Evolutionary conservation across 2,113 vertebrate species (phyloP).

Genomic region (Vicugna pacos): DNA sequence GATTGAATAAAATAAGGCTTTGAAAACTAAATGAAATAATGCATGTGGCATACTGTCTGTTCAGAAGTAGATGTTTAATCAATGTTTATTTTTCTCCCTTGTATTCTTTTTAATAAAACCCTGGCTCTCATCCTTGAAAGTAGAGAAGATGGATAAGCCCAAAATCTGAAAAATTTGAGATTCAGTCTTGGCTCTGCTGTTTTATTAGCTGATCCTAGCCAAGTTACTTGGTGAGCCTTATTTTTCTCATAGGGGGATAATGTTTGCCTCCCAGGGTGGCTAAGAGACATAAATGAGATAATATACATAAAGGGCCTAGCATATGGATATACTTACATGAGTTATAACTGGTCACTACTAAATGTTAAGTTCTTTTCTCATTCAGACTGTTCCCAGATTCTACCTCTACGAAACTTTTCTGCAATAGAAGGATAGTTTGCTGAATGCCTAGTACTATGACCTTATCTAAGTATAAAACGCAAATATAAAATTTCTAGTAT

Average conservation of each 20-base stretch:
- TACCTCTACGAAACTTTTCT: constrained; percentile 32
- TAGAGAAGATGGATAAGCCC: constrained; percentile 26
- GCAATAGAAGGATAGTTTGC: neutral
- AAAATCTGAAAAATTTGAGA: constrained; percentile 51
- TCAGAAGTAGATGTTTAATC: neutral
- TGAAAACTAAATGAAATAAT: constrained; percentile 61
- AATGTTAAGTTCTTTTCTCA: constrained; percentile 37
- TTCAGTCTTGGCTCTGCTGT: constrained; percentile 26
- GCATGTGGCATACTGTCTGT: neutral
- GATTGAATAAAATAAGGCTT: constrained; percentile 46
- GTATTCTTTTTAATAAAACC: constrained; percentile 34
- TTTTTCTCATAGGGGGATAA: constrained; percentile 37
- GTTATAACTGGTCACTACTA: neutral
- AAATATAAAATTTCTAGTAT: constrained; percentile 46
- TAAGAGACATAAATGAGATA: constrained; percentile 4
- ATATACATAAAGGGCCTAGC: constrained; percentile 25
- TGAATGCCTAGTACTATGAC: neutral
- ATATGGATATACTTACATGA: constrained; percentile 11
- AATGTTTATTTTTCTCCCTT: constrained; percentile 38
- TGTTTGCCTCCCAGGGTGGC: neutral
- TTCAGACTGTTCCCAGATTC: constrained; percentile 30
- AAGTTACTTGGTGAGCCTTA: constrained; percentile 51
- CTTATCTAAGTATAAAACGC: constrained; percentile 53
- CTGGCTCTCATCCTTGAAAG: constrained; percentile 21
- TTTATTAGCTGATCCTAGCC: constrained; percentile 29